Evolutionary conservation across 2,888 invertebrate genomes (phyloP).

Genomic region (Hermaeophaga mercurialis): DNA sequence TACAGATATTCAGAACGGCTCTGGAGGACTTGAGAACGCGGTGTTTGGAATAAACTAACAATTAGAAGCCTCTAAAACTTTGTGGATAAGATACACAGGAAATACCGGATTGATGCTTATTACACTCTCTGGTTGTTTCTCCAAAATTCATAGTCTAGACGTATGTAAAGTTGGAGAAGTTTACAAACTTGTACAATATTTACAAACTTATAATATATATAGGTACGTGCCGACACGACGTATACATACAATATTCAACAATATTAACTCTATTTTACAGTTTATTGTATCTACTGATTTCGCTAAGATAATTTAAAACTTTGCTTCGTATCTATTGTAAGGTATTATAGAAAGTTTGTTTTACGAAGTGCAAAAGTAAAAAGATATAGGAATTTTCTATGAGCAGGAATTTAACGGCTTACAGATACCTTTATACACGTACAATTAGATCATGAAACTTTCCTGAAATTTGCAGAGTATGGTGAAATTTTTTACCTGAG

Average conservation of each 20-base stretch:
- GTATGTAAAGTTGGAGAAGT: slow-evolving; percentile 10
- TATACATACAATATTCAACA: slow-evolving; percentile 8
- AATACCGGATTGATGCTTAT: slow-evolving; percentile 9
- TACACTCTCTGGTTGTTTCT: slow-evolving; percentile 10
- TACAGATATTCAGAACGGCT: no score
- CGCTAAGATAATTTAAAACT: neutral
- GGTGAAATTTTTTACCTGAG: no score
- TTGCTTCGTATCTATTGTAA: neutral
- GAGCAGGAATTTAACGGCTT: no score
- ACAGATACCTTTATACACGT: no score
- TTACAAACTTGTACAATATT: slow-evolving; percentile 11
- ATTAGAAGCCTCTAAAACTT: slow-evolving; percentile 11
- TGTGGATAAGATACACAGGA: slow-evolving; percentile 4
- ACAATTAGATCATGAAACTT: no score
- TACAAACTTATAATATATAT: slow-evolving; percentile 10
- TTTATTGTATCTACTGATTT: slow-evolving; percentile 1
- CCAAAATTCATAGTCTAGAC: slow-evolving; percentile 13
- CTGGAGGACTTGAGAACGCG: no score
- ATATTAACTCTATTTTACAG: slow-evolving; percentile 4
- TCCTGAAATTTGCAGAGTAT: no score
- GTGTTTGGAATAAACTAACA: slow-evolving; percentile 14
- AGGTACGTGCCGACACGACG: slow-evolving; percentile 4
- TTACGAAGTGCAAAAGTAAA: no score
- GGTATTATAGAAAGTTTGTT: no score
- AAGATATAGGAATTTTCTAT: no score